phyloP scores from a whole-genome alignment of 2,888 invertebrate genomes.

The Octonoba sinensis region DNA sequence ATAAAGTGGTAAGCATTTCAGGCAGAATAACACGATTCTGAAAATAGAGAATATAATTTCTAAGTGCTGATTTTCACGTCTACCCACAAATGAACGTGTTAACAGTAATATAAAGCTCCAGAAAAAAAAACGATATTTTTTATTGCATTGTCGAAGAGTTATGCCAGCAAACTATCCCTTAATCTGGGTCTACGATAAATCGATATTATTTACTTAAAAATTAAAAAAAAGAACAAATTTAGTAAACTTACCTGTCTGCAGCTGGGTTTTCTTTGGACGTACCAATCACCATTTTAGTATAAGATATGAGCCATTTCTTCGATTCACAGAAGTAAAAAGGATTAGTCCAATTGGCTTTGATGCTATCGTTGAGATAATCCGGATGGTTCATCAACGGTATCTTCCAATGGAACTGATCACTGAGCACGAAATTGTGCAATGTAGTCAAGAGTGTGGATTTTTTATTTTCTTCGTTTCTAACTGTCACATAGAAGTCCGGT shows the following conservation, averaged over 20 bases:
- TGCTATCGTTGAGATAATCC: neutral
- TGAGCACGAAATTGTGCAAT: constrained; percentile 26
- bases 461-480: constrained; percentile 27
- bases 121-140: no score
- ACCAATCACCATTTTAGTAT: constrained; percentile 76
- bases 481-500: constrained; percentile 44
- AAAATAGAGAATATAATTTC: no score
- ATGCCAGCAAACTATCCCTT: no score
- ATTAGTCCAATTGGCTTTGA: constrained; percentile 78
- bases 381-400: constrained; percentile 32
- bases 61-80: no score
- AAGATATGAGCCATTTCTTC: constrained; percentile 86
- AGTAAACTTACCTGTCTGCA: constrained; percentile 16
- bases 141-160: no score
- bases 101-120: no score
- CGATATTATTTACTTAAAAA: no score
- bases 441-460: constrained; percentile 21
- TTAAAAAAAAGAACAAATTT: no score
- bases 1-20: no score
- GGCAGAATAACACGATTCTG: no score
- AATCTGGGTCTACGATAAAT: no score
- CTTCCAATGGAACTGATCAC: constrained; percentile 36
- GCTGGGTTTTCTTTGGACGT: constrained; percentile 10
- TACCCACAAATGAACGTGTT: no score
- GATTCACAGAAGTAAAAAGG: constrained; percentile 88